These are phyloP conservation scores for Poecilia picta DNA, from an alignment of 2,797 vertebrate genomes.

Conservation along the genomic window DNA sequence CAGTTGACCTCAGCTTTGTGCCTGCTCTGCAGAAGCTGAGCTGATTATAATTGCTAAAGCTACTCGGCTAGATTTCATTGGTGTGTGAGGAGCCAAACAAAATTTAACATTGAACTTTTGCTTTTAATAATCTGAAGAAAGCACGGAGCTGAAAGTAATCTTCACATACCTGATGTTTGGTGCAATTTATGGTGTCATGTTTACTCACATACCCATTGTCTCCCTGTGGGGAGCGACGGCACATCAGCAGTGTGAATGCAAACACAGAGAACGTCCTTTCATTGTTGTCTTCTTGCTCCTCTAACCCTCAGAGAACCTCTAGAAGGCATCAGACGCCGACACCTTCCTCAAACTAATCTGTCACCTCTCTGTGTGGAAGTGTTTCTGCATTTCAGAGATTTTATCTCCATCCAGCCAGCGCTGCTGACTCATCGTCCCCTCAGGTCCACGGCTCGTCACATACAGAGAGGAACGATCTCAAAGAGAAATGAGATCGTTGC, in stretches of 20 bases:
- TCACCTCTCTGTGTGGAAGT: not conserved
- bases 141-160: not conserved
- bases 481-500: constrained; percentile 16
- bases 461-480: not conserved
- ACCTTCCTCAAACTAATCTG: not conserved
- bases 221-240: not conserved
- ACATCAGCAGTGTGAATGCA: not conserved
- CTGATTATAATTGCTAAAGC: not conserved
- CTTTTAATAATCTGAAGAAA: not conserved
- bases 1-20: not conserved
- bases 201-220: not conserved
- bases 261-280: not conserved
- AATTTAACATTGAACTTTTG: not conserved
- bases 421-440: constrained; percentile 5
- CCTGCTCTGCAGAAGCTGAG: not conserved
- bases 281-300: not conserved
- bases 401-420: not conserved
- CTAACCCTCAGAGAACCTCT: not conserved
- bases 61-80: not conserved
- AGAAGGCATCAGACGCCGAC: not conserved
- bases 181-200: not conserved
- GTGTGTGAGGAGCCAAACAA: not conserved
- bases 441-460: constrained; percentile 1
- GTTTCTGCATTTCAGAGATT: constrained; percentile 1
- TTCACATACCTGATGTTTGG: not conserved